Evolutionary conservation across 2,113 vertebrate species (phyloP).

Genomic region (Nothobranchius furzeri): DNA sequence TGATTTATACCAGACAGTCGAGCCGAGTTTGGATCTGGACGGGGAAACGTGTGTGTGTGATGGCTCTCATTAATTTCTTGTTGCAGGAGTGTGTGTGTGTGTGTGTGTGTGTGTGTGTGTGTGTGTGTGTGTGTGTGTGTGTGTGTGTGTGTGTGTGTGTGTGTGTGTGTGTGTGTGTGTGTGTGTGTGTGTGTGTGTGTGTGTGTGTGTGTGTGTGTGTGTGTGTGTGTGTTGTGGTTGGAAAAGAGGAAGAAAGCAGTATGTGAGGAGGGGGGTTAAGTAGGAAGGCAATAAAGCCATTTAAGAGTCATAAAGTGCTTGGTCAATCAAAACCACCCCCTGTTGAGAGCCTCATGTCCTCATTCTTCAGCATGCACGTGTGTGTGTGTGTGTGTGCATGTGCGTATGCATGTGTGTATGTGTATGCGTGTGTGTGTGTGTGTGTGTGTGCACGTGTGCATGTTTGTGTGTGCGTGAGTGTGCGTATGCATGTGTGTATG

Average conservation of each 20-base stretch:
- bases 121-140: neutral
- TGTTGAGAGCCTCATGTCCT: conserved; percentile 38
- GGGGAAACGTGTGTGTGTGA: conserved; percentile 20
- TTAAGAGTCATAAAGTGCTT: conserved; percentile 60
- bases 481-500: no score
- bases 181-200: conserved; percentile 17
- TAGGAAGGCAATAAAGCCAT: conserved; percentile 44
- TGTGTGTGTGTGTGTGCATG: neutral
- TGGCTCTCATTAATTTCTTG: conserved; percentile 55
- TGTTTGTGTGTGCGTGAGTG: neutral
- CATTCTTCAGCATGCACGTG: neutral
- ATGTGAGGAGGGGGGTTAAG: conserved; percentile 30
- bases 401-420: conserved; percentile 7
- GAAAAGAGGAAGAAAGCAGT: conserved; percentile 18
- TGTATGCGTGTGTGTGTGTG: neutral
- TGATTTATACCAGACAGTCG: conserved; percentile 42
- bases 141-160: conserved; percentile 20
- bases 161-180: no score
- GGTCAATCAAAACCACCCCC: conserved; percentile 58
- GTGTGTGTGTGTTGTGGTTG: conserved; percentile 21
- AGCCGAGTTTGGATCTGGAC: conserved; percentile 31
- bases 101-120: no score
- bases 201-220: conserved; percentile 3
- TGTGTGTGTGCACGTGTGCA: no score
- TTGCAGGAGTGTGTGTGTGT: neutral